Evolutionary conservation across 2,113 vertebrate genomes (phyloP), one percentile per base, ranked within the genome.

Genomic region (Myrmecobius fasciatus): DNA sequence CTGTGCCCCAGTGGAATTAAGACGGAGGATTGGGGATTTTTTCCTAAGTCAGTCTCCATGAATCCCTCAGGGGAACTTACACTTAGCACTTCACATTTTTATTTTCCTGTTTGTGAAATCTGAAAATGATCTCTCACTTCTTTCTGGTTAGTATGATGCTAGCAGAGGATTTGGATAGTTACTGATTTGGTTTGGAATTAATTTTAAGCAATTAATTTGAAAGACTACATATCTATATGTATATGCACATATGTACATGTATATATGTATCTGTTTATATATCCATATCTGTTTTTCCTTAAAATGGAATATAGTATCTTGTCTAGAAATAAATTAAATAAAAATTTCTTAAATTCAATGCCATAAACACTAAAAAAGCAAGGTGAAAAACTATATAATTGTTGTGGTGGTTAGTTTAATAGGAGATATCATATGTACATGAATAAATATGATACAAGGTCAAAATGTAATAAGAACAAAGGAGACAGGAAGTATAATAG

Each of bases 1-100:
- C 67, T 43, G 8, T 0, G 1, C 28, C 1, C 56, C 49, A 17
- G 8, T 1, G 0, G 2, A 2, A 0, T 8, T 0, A 1, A 22
- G 24, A 10, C 52, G 6, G 0, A 3, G 36, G 8, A 25, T 26
- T 0, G 11, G 4, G 51, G 24, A 9, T 12, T 88, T n/a, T 24
- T 7, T 48, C 9, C 3, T 3, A 26, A 20, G 0, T 25, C 75
- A 26, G 52, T 83, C 67, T 26, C 90, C 48, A 0, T 28, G 0
- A 8, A 0, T 3, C 31, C 22, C 26, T 1, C 51, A 52, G n/a
- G 10, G 1, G 60, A 67, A 31, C 31, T 67, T 67, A 36, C 1
- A 48, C 28, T 46, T 26, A 1, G 28, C 2, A 1, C 0, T 14
- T 1, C 3, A 4, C 3, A 47, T 7, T 53, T 56, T 48, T 28